Percentiles rank a stretch among this genome's conserved stretches.
phyloP scores from a whole-genome alignment of 2,888 invertebrate species.

The Drosophila paranaensis region DNA sequence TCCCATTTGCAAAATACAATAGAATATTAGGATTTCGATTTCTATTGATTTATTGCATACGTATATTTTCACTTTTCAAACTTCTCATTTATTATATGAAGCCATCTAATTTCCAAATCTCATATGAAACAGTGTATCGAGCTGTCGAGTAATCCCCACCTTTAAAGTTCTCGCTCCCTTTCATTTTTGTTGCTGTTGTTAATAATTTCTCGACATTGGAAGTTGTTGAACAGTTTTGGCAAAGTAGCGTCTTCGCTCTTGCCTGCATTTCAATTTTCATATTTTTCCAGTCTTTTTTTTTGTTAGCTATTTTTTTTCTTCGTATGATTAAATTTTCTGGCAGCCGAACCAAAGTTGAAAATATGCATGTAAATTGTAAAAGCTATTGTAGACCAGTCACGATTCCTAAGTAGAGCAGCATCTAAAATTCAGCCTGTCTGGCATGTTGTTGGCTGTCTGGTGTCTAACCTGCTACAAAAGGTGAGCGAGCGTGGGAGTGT shows the following conservation, averaged over 20 bases:
- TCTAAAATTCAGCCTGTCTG: constrained; percentile 55
- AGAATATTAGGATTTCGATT: too few species aligned
- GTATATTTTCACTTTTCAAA: too few species aligned
- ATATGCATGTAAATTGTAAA: constrained; percentile 65
- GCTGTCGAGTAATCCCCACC: background rate
- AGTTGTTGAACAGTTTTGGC: constrained; percentile 48
- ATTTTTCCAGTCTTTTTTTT: constrained; percentile 11
- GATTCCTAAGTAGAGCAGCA: constrained; percentile 62
- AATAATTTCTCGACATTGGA: constrained; percentile 59
- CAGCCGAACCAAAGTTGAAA: constrained; percentile 56
- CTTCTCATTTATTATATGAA: too few species aligned
- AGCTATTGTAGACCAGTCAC: constrained; percentile 63
- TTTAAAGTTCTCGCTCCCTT: background rate
- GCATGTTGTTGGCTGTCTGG: constrained; percentile 23
- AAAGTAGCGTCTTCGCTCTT: constrained; percentile 48
- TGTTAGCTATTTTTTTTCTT: constrained; percentile 13
- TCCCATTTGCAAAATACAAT: too few species aligned
- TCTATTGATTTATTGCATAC: too few species aligned
- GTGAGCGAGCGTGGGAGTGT: background rate
- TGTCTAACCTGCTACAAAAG: constrained; percentile 5
- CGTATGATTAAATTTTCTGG: constrained; percentile 57
- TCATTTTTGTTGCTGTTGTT: constrained; percentile 32
- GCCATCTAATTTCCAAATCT: too few species aligned
- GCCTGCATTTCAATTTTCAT: constrained; percentile 59
- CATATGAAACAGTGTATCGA: background rate